These are phyloP conservation scores for Darevskia mixta DNA, from an alignment of 2,797 vertebrate species.

Conservation along the genomic window DNA sequence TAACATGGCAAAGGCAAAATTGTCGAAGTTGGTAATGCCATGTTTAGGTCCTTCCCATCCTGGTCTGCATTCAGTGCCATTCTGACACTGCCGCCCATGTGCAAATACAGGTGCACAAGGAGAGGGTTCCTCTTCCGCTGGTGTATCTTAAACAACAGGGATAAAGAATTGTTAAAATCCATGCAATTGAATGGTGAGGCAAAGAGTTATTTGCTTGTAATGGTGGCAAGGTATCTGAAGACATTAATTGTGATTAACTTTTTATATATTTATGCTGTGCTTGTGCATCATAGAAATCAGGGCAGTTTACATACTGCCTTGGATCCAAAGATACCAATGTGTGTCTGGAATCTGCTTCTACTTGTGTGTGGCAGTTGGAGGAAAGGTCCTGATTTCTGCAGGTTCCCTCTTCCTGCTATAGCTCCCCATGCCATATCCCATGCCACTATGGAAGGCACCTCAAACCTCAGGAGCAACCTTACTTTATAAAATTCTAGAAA, in stretches of 20 bases:
- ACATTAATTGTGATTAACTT: background rate
- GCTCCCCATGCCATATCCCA: background rate
- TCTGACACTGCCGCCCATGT: constrained; percentile 93
- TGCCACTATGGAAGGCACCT: background rate
- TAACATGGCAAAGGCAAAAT: constrained; percentile 98
- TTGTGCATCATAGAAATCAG: background rate
- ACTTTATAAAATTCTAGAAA: background rate
- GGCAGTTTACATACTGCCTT: background rate
- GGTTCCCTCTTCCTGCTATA: background rate
- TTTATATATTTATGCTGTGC: no score
- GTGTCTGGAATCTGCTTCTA: background rate
- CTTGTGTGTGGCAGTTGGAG: background rate
- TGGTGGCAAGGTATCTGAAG: background rate
- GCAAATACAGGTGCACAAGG: constrained; percentile 89
- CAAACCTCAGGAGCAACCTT: background rate
- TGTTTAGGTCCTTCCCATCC: constrained; percentile 97
- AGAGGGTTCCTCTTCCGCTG: constrained; percentile 90
- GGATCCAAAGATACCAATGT: background rate
- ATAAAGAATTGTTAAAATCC: background rate
- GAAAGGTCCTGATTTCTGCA: background rate
- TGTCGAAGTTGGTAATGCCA: constrained; percentile 99
- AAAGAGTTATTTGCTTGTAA: background rate
- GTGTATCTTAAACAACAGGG: constrained; percentile 76
- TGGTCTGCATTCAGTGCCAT: constrained; percentile 85
- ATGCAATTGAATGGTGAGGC: fast-evolving